Conservation (phyloP, 2,113 vertebrate genomes). For the Dipodomys spectabilis region DNA sequence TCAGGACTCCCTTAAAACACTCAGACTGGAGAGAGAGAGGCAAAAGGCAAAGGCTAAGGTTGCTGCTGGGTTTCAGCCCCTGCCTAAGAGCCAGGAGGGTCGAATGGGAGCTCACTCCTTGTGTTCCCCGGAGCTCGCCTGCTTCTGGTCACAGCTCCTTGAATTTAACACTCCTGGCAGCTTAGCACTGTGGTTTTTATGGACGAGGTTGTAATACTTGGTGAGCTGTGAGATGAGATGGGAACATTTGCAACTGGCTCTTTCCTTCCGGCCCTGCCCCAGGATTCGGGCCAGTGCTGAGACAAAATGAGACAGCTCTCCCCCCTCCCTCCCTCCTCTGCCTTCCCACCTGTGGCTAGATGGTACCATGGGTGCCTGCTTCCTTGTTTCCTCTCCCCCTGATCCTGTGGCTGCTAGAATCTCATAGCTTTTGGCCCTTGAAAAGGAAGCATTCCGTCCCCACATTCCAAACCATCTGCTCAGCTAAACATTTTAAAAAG, state of each 20-base stretch:
- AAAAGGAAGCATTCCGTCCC: conserved; percentile 10
- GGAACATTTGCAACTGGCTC: conserved; percentile 13
- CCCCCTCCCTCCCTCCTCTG: background rate
- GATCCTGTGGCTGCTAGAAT: background rate
- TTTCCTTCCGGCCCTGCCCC: conserved; percentile 21
- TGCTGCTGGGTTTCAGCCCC: background rate
- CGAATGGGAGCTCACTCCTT: background rate
- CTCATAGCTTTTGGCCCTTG: conserved; percentile 7
- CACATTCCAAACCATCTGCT: conserved; percentile 53
- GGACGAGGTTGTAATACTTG: conserved; percentile 26
- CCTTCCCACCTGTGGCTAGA: conserved; percentile 44
- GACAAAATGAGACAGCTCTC: conserved; percentile 4
- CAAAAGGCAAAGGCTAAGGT: conserved; percentile 34
- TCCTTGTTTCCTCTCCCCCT: background rate
- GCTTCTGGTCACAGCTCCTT: conserved; percentile 66
- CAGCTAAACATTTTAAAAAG: conserved; percentile 54
- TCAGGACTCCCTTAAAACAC: conserved; percentile 44
- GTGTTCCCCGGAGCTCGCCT: background rate
- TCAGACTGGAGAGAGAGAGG: background rate
- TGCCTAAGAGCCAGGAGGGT: background rate
- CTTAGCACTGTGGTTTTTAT: conserved; percentile 54
- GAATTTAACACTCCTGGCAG: conserved; percentile 66
- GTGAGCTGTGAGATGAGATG: conserved; percentile 64
- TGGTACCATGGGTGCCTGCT: background rate
- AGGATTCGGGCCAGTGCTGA: background rate